Evolutionary conservation across 2,113 vertebrate genomes (phyloP).

Genomic region (Anser cygnoides): DNA sequence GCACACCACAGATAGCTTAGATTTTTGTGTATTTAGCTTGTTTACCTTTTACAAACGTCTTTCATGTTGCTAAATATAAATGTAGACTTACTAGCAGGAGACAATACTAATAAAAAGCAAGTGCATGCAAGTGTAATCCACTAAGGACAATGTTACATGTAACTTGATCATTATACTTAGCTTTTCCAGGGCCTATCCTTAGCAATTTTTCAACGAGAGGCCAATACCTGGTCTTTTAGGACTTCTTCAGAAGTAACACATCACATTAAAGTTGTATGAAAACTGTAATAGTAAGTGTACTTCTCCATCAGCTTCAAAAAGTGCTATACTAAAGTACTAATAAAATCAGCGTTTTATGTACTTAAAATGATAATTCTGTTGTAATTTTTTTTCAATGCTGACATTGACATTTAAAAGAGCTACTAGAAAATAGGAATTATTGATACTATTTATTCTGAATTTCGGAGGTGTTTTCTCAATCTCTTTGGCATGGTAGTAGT

Average conservation of each 20-base stretch:
- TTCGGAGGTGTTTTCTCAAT: not conserved
- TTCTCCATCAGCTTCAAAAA: not conserved
- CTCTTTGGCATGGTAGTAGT: not conserved
- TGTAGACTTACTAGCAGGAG: not conserved
- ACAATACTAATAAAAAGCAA: not conserved
- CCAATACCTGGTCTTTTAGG: not conserved
- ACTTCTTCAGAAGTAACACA: not conserved
- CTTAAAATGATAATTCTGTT: not conserved
- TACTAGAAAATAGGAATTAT: not conserved
- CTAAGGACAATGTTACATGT: not conserved
- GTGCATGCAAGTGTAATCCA: not conserved
- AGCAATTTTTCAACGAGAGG: not conserved
- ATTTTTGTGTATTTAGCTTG: not conserved
- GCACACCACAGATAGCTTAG: not conserved
- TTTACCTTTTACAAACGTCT: not conserved
- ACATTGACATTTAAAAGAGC: not conserved
- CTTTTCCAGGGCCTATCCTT: not conserved
- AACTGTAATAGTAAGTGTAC: not conserved
- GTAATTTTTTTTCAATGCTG: not conserved
- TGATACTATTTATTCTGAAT: not conserved
- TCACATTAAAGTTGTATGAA: not conserved
- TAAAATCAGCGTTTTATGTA: not conserved
- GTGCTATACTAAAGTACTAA: not conserved
- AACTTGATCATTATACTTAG: not conserved
- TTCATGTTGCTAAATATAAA: not conserved